These are phyloP conservation scores for Macrobrachium nipponense DNA, from an alignment of 1,140 invertebrate genomes.

Conservation along the genomic window DNA sequence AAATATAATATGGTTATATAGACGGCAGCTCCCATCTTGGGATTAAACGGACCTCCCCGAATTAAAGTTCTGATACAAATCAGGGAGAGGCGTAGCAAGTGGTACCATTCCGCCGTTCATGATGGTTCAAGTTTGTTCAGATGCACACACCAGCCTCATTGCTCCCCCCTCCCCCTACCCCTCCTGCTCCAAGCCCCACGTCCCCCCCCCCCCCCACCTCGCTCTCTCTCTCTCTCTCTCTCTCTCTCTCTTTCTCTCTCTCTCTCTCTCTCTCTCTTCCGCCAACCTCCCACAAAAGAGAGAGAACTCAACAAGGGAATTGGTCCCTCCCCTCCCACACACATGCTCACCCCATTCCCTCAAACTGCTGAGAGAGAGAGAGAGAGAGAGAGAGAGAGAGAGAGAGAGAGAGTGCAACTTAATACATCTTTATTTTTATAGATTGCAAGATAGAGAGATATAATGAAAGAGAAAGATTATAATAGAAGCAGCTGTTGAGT, in stretches of 20 bases:
- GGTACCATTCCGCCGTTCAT: background rate
- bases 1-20: background rate
- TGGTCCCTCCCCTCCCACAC: background rate
- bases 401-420: too few species aligned
- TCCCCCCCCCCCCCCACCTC: background rate
- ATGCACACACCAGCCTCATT: background rate
- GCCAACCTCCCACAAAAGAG: background rate
- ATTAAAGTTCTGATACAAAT: too few species aligned
- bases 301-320: too few species aligned
- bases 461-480: too few species aligned
- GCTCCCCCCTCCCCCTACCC: background rate
- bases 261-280: conserved; percentile 11
- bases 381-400: too few species aligned
- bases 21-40: background rate
- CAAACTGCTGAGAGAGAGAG: too few species aligned
- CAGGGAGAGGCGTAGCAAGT: too few species aligned
- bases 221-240: background rate
- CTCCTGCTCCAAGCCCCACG: background rate
- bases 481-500: too few species aligned
- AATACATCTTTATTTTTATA: too few species aligned
- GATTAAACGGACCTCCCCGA: too few species aligned
- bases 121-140: too few species aligned
- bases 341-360: background rate
- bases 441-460: too few species aligned
- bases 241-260: background rate